Evolutionary conservation across 2,113 vertebrate species (phyloP), one percentile per base, ranked within the genome.

Genomic region (Verasper variegatus): DNA sequence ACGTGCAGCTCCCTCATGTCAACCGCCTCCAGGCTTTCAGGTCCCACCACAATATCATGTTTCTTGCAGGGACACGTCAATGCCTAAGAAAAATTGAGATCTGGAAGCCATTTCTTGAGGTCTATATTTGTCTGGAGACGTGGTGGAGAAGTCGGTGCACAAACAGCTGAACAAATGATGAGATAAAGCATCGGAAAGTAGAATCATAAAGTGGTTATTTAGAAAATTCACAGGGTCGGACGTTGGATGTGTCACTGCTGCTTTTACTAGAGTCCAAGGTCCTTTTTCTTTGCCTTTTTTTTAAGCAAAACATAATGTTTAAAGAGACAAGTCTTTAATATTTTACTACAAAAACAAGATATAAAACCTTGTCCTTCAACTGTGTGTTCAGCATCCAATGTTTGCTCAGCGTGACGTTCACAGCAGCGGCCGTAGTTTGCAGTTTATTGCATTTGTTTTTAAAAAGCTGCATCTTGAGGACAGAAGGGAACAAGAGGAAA

Each of bases 401-500:
- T 31, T 7, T 7, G 31, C 31, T 31, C 31, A 31, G 31, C 31
- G 31, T 31, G 31, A 31, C 31, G 7, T 31, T 31, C 31, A 31
- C 6, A 31, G 31, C 31, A 31, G 31, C 24, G 24, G 24, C 64
- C 76, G 61, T 67, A 85, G 67, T 68, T 54, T 57, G 52, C 55
- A 62, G 66, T 31, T 70, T 67, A 54, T 37, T 84, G 14, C 15
- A 20, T 27, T 18, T n/a, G n/a, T 31, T 23, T 64, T 51, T 74
- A 78, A 56, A 37, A 71, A 62, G 31, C 57, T 66, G 68, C 67
- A 81, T 83, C 78, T 45, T n/a, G 57, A 68, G 40, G 31, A 80
- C 52, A 69, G 27, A 62, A 64, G 59, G 14, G 68, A 56, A 21
- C 35, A 61, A 49, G 27, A 47, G 67, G 26, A 35, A 58, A 52